phyloP scores from a whole-genome alignment of 2,797 vertebrate species.

The Xenopus petersii region DNA sequence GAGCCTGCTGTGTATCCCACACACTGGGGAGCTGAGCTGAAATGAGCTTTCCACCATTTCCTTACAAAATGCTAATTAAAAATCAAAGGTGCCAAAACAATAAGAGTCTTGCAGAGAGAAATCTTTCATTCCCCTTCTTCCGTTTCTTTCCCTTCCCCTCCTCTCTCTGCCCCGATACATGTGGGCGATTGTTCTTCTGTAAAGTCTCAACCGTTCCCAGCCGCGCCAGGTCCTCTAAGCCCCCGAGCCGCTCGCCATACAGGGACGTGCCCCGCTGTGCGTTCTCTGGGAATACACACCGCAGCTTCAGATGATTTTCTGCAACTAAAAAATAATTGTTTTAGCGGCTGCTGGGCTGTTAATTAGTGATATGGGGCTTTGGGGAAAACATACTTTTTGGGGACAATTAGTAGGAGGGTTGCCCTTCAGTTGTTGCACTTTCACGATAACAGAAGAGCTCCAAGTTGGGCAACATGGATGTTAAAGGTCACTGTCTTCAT shows the following conservation, averaged over 20 bases:
- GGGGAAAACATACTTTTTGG: too few species aligned
- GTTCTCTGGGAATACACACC: background rate
- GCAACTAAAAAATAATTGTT: too few species aligned
- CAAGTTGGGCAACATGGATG: too few species aligned
- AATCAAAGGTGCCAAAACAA: conserved; percentile 23
- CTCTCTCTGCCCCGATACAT: background rate
- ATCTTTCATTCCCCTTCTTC: background rate
- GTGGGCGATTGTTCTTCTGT: background rate
- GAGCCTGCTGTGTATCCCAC: background rate
- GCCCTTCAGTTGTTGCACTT: too few species aligned
- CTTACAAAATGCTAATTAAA: conserved; percentile 21
- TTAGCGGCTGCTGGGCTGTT: too few species aligned
- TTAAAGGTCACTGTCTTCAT: too few species aligned
- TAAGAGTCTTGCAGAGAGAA: conserved; percentile 1
- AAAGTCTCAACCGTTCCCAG: background rate
- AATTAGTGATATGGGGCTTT: too few species aligned
- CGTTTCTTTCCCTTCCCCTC: too few species aligned
- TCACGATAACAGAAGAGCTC: too few species aligned
- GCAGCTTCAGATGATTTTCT: too few species aligned
- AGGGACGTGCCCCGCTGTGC: background rate
- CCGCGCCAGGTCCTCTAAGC: background rate
- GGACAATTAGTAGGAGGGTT: too few species aligned
- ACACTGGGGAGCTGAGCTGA: background rate
- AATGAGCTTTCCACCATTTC: background rate
- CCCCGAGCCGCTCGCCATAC: background rate